Percentiles rank a stretch among this genome's conserved stretches.
Evolutionary conservation across 1,140 invertebrate species (phyloP).

Genomic region (Tetragonula clypearis): DNA sequence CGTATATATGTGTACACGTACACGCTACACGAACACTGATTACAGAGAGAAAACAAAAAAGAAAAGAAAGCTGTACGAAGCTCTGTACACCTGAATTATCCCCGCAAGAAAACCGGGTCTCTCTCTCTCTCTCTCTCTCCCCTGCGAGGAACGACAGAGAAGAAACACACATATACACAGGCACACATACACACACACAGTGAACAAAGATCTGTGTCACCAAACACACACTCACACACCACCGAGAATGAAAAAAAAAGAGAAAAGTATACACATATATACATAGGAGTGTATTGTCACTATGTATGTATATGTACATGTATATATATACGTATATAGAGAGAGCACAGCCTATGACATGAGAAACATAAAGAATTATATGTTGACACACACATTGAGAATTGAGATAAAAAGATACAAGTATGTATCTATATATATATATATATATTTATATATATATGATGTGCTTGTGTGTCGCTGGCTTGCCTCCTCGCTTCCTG

Average conservation of each 20-base stretch:
- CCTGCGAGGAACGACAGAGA: slow-evolving; percentile 1
- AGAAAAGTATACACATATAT: not conserved
- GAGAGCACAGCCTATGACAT: not conserved
- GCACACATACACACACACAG: not conserved
- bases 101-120: slow-evolving; percentile 17
- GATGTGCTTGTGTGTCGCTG: slow-evolving; percentile 80
- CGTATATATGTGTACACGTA: not conserved
- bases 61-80: not conserved
- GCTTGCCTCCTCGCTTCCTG: slow-evolving; percentile 80
- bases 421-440: slow-evolving; percentile 3
- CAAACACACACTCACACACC: too few relatives aligned
- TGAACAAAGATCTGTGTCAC: not conserved
- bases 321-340: not conserved
- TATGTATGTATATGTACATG: not conserved
- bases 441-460: slow-evolving; percentile 50
- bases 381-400: slow-evolving; percentile 29
- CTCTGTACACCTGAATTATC: not conserved
- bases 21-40: not conserved
- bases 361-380: not conserved
- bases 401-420: slow-evolving; percentile 57
- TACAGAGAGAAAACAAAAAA: not conserved
- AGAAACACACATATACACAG: not conserved
- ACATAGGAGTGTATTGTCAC: not conserved
- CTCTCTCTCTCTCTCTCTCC: not conserved
- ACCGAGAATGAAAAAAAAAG: slow-evolving; percentile 9